Percentiles rank a stretch among this genome's conserved stretches.
Conservation (phyloP, 2,888 invertebrate species). For the Cloeon dipterum region DNA sequence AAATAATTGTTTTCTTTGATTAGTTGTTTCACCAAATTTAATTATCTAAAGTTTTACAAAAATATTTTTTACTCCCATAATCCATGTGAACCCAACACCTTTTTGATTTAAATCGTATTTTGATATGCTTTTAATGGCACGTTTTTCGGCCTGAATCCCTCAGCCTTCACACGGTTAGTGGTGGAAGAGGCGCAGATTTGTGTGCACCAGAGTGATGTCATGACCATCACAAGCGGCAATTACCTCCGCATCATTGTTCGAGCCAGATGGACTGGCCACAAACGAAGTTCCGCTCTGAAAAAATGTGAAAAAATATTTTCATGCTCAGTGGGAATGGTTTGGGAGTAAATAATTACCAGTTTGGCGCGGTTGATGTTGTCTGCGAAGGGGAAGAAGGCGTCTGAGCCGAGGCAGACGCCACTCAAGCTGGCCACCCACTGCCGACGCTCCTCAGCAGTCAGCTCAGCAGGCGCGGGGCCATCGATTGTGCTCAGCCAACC, state of each 20-base stretch:
- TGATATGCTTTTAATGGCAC: neutral
- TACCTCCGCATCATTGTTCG: conserved; percentile 77
- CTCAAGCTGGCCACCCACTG: conserved; percentile 47
- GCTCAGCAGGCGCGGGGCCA: conserved; percentile 42
- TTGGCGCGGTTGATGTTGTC: conserved; percentile 88
- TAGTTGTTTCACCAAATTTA: too few species aligned
- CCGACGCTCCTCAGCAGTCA: conserved; percentile 39
- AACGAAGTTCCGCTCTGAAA: conserved; percentile 80
- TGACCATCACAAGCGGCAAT: conserved; percentile 83
- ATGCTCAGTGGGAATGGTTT: neutral
- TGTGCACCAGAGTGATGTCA: conserved; percentile 66
- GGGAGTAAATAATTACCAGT: conserved; percentile 30
- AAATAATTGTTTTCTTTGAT: too few species aligned
- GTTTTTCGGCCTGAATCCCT: too few species aligned
- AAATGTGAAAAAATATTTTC: neutral
- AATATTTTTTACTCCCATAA: too few species aligned
- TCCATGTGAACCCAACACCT: too few species aligned
- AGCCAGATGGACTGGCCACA: conserved; percentile 85
- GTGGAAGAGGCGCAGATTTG: conserved; percentile 80
- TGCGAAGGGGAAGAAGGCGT: conserved; percentile 96
- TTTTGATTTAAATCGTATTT: too few species aligned
- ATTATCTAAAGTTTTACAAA: too few species aligned
- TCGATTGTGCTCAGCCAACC: conserved; percentile 31
- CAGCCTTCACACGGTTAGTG: too few species aligned
- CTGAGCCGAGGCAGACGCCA: conserved; percentile 72